These are phyloP conservation scores for Amitus sp. DNA, from an alignment of 2,888 invertebrate species.

Conservation along the genomic window DNA sequence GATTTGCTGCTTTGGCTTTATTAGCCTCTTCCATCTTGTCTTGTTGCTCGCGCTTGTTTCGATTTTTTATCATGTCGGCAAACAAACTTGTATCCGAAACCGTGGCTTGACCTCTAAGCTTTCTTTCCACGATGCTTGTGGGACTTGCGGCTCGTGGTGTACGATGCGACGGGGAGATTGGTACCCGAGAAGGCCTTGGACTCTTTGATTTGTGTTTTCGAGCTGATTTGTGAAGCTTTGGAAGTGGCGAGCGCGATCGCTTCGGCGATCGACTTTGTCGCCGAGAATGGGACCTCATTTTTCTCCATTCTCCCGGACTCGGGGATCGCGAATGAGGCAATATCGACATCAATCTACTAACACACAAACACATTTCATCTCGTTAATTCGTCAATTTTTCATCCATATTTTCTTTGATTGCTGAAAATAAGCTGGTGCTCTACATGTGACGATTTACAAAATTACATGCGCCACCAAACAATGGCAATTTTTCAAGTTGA, in stretches of 20 bases:
- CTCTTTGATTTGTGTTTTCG: conserved; percentile 69
- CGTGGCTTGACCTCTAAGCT: conserved; percentile 71
- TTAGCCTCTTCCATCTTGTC: conserved; percentile 76
- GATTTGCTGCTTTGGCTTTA: too few relatives aligned
- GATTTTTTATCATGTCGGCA: conserved; percentile 88
- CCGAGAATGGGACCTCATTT: conserved; percentile 66
- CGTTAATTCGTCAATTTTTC: too few relatives aligned
- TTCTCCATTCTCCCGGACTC: conserved; percentile 70
- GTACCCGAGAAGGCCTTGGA: conserved; percentile 62
- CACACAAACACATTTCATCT: too few relatives aligned
- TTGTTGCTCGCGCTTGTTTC: conserved; percentile 80
- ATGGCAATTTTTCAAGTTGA: too few relatives aligned
- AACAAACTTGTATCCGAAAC: conserved; percentile 90
- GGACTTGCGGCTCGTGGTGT: conserved; percentile 57
- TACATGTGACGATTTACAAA: too few relatives aligned
- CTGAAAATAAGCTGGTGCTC: too few relatives aligned
- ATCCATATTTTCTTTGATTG: too few relatives aligned
- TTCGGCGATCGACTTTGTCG: conserved; percentile 65
- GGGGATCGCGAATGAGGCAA: conserved; percentile 70
- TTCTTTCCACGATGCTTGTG: conserved; percentile 56
- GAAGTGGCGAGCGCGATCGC: conserved; percentile 65
- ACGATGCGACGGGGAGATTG: conserved; percentile 60
- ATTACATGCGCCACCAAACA: too few relatives aligned
- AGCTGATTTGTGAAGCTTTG: conserved; percentile 56
- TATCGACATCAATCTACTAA: too few relatives aligned